Evolutionary conservation across 2,113 vertebrate genomes (phyloP).

Genomic region (Glareola pratincola): DNA sequence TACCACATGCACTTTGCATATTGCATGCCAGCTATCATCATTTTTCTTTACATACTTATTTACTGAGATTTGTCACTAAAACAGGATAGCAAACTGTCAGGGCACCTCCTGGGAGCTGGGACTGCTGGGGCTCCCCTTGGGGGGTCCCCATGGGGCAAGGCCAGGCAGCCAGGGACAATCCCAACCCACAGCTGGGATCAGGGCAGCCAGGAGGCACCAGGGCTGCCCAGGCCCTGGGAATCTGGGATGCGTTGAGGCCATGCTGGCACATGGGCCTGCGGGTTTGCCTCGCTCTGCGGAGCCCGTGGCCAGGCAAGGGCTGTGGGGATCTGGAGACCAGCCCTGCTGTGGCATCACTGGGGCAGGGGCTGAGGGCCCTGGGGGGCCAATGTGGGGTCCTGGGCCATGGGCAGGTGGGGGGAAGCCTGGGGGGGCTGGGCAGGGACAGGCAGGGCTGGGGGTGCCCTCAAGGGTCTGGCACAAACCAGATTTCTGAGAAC

Average conservation of each 20-base stretch:
- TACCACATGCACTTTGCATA: not conserved
- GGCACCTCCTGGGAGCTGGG: not conserved
- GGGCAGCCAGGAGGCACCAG: accelerated
- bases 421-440: accelerated
- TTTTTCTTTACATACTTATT: not conserved
- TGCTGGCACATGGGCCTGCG: accelerated
- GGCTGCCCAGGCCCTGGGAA: not conserved
- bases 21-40: not conserved
- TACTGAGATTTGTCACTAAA: not conserved
- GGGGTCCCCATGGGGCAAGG: too few species aligned
- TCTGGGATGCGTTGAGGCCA: accelerated
- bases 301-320: not conserved
- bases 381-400: too few species aligned
- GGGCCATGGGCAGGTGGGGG: not conserved
- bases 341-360: accelerated
- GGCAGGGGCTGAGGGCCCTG: not conserved
- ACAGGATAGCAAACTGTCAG: not conserved
- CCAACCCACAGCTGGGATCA: not conserved
- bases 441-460: not conserved
- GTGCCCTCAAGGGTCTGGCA: not conserved
- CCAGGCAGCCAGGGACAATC: not conserved
- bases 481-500: not conserved
- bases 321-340: not conserved
- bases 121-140: accelerated
- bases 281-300: accelerated